These are phyloP conservation scores for Enteromius thamalakanensis DNA, from an alignment of 2,797 vertebrate species.

Conservation along the genomic window DNA sequence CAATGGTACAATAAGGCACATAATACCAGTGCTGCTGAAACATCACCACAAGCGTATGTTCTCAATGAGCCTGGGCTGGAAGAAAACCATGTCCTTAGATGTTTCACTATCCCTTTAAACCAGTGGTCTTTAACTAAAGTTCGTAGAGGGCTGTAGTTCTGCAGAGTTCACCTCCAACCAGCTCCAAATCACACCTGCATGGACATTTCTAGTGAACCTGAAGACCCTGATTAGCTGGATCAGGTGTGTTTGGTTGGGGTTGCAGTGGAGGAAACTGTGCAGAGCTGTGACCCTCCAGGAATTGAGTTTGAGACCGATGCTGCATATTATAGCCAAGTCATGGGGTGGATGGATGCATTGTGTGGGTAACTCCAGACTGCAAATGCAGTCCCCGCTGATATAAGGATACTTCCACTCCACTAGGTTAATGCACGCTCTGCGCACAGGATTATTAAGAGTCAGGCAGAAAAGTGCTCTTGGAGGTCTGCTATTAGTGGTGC, in stretches of 20 bases:
- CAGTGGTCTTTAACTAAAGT: neutral
- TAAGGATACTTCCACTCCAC: constrained; percentile 99
- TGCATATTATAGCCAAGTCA: neutral
- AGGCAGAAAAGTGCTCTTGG: constrained; percentile 98
- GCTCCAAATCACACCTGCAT: neutral
- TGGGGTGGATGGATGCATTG: neutral
- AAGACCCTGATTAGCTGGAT: neutral
- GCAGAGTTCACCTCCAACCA: neutral
- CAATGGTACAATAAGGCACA: neutral
- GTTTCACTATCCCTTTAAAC: neutral
- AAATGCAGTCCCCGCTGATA: neutral
- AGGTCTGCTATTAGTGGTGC: constrained; percentile 90
- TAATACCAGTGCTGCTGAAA: neutral
- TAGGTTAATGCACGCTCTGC: constrained; percentile 98
- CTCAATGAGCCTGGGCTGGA: neutral
- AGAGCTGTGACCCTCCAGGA: neutral
- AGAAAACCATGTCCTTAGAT: neutral
- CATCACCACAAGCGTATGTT: neutral
- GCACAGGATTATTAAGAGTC: constrained; percentile 96
- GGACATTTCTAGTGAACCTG: too few relatives aligned
- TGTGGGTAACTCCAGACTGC: neutral
- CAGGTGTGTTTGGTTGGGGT: neutral
- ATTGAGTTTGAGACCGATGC: neutral
- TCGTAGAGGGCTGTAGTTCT: neutral
- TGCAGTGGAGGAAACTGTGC: neutral